These are phyloP conservation scores for Drosophila kikkawai DNA, from an alignment of 1,140 invertebrate species.

Conservation along the genomic window DNA sequence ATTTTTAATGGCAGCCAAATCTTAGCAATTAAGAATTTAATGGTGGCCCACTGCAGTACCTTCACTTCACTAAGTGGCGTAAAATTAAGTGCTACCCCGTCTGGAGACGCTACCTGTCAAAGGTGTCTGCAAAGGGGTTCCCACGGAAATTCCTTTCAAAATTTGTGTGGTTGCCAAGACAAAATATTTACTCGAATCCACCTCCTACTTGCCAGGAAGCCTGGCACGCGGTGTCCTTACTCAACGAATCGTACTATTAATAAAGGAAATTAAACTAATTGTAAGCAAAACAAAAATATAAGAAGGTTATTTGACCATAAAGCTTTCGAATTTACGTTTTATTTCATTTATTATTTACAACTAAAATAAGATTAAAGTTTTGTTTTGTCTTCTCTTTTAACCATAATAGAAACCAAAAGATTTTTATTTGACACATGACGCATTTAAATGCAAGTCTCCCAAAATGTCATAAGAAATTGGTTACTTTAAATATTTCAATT, in stretches of 20 bases:
- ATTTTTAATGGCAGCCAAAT: constrained; percentile 60
- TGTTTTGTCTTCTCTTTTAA: not conserved
- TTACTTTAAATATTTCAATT: not conserved
- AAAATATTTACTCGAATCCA: constrained; percentile 23
- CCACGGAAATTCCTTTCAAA: not conserved
- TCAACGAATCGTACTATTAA: not conserved
- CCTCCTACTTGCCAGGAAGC: not conserved
- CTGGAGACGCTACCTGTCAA: constrained; percentile 9
- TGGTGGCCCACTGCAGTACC: constrained; percentile 17
- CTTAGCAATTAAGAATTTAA: constrained; percentile 54
- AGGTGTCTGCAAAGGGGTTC: constrained; percentile 11
- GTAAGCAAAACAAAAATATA: no score
- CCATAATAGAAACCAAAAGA: not conserved
- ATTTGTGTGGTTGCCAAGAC: constrained; percentile 9
- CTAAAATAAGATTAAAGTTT: not conserved
- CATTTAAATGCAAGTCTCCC: not conserved
- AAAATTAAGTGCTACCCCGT: constrained; percentile 9
- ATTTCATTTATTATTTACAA: not conserved
- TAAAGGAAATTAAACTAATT: not conserved
- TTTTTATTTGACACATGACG: not conserved
- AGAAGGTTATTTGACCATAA: not conserved
- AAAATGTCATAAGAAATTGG: not conserved
- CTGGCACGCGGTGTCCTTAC: not conserved
- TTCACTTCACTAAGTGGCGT: constrained; percentile 10
- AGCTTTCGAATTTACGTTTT: not conserved